phyloP scores from a whole-genome alignment of 2,888 invertebrate genomes.

The Macrosoma leucophasiata region DNA sequence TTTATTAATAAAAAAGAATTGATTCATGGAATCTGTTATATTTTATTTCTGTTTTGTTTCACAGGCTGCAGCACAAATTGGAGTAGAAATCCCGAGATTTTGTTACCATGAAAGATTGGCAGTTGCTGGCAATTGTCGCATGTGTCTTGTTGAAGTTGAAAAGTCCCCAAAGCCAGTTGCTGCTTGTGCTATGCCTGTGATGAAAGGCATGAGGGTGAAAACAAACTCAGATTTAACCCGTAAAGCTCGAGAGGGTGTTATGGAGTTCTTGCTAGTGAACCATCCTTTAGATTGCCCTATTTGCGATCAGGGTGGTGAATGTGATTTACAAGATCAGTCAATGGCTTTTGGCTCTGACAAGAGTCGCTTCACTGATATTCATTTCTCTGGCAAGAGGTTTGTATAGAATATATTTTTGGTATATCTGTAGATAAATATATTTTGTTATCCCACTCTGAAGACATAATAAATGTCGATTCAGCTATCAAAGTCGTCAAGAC shows the following conservation, averaged over 20 bases:
- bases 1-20: too few relatives aligned
- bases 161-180: conserved; percentile 98
- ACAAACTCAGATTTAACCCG: conserved; percentile 96
- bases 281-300: conserved; percentile 99
- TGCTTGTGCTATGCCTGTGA: conserved; percentile 99
- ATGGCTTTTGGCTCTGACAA: conserved; percentile 99
- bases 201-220: conserved; percentile 99
- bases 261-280: conserved; percentile 99
- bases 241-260: conserved; percentile 87
- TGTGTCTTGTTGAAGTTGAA: conserved; percentile 99
- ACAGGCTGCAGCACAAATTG: conserved; percentile 96
- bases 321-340: conserved; percentile 97
- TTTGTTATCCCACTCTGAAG: too few relatives aligned
- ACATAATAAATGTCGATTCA: too few relatives aligned
- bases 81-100: conserved; percentile 98
- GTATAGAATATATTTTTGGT: conserved; percentile 14
- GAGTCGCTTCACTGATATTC: conserved; percentile 94
- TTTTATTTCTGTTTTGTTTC: too few relatives aligned
- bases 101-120: conserved; percentile 99
- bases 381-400: conserved; percentile 92
- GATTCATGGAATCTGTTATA: conserved; percentile 3
- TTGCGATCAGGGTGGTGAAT: conserved; percentile 98
- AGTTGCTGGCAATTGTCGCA: conserved; percentile 99
- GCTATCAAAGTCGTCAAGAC: too few relatives aligned
- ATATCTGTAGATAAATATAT: too few relatives aligned